Evolutionary conservation across 2,113 vertebrate species (phyloP), one percentile per base, ranked within the genome.

Genomic region (Oncorhynchus kisutch): DNA sequence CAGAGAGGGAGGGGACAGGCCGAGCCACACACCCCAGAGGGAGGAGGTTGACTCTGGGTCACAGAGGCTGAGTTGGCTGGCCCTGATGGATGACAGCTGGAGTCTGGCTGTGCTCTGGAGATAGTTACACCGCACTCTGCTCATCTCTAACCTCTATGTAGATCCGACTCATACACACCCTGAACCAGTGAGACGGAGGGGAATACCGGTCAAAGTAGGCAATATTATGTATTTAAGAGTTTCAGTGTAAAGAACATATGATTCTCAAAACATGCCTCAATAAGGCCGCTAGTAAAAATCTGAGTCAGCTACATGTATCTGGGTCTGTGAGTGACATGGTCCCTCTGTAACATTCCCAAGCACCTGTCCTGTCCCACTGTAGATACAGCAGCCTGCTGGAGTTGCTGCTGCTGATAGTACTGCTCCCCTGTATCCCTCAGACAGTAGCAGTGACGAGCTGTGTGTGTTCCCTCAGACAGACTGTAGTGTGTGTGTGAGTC

Each of bases 11-110:
- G 77, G 76, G 51, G 78, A 49, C 45, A 74, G 70, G 71, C 70
- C 70, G 74, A 85, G 78, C 76, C 62, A 65, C 84, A 84, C 75
- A 78, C 39, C 75, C 83, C 75, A 85, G 79, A 86, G 73, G 76
- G 70, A 54, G 29, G 82, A 87, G 85, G 91, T 88, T 85, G 88
- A 88, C 76, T 86, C 78, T 74, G 27, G 87, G 89, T 91, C 89
- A 89, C 73, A 73, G 72, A 70, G 78, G 76, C 88, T 86, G 62
- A 16, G 54, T 54, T 6, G 84, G 74, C 74, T 74, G 72, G 70
- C 77, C 76, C 86, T 87, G 84, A 87, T 90, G 86, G 90, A 85
- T 82, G 82, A 88, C 91, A 91, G 90, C 91, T 91, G 89, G 88
- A 29, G 79, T 79, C 82, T 87, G 81, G 75, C 83, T 82, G 81